Base-by-base conservation (phyloP, 2,797 vertebrate genomes). In the Salarias fasciatus region DNA sequence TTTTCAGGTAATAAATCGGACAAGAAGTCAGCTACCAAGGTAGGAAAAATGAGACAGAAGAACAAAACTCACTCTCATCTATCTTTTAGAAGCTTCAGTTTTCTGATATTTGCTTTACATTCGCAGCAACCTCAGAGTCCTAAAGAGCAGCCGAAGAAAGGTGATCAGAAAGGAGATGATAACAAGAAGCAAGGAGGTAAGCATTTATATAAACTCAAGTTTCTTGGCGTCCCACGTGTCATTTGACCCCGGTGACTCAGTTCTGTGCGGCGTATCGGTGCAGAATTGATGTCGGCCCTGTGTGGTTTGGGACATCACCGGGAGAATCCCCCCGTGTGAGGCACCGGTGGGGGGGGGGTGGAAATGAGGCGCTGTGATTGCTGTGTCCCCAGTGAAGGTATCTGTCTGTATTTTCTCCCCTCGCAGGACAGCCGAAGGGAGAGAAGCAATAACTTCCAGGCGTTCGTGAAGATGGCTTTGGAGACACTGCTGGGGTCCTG, bases 401-500 rank as follows among this genome's bases (percentile, higher is more conserved):
- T 91, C 84, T 88, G 61, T 87, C 77, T 85, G 55, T 86, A 78
- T 83, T 58, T 56, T 53, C 11, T 70, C 69, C 77, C 77, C 69
- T 80, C n/a, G 72, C 91, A 94, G 94, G 93, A 94, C 92, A 94
- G 92, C 93, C 86, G 88, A 93, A 93, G 92, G 91, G 90, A 93
- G 93, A 93, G 94, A 94, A 95, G 91, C 93, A 93, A 66, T 94
- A 93, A 93, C 77, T 94, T 94, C 89, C 92, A 93, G 86, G 90
- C 89, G 0, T 93, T 93, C 47, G 90, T 94, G 74, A 93, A 93
- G 83, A 92, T 93, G 91, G 93, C 92, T 70, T 83, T 94, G 88
- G 92, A 94, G 85, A 94, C 91, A 15, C 79, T 94, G 67, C 87
- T 94, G 81, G 92, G 92, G 59, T 93, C 92, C 70, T 93, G 92